Conservation (phyloP, 2,888 invertebrate species). For the Dynastes tityus region DNA sequence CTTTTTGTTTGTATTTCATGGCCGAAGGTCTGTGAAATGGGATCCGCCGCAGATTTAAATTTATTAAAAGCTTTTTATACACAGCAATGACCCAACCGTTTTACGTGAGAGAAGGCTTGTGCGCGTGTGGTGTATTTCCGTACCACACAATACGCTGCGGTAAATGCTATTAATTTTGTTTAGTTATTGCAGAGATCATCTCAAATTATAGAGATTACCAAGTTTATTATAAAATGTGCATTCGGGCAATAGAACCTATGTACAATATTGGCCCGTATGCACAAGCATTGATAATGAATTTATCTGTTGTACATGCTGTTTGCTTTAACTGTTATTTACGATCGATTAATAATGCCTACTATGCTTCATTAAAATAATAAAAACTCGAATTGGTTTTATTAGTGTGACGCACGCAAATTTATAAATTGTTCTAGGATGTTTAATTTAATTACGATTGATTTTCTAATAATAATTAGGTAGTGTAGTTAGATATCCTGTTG, state of each 20-base stretch:
- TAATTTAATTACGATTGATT: too few relatives aligned
- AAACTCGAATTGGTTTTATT: too few relatives aligned
- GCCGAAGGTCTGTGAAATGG: constrained; percentile 35
- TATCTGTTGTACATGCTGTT: constrained; percentile 18
- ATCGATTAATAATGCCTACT: not conserved
- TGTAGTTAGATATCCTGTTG: too few relatives aligned
- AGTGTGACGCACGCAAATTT: too few relatives aligned
- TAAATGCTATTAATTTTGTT: constrained; percentile 45
- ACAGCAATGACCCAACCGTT: constrained; percentile 22
- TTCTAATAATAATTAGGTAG: too few relatives aligned
- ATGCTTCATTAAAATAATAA: not conserved
- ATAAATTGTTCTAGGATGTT: too few relatives aligned
- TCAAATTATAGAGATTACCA: constrained; percentile 44
- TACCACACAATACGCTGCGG: constrained; percentile 22
- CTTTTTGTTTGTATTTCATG: constrained; percentile 29
- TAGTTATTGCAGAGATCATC: constrained; percentile 43
- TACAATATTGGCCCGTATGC: not conserved
- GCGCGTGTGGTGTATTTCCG: not conserved
- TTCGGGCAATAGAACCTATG: not conserved
- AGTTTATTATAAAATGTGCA: constrained; percentile 44
- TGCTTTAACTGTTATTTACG: constrained; percentile 23
- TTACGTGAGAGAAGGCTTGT: not conserved
- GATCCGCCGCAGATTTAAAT: constrained; percentile 47
- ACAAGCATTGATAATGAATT: constrained; percentile 37
- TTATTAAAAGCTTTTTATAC: constrained; percentile 51